phyloP scores from a whole-genome alignment of 2,888 invertebrate genomes.

The Girardia tigrina region DNA sequence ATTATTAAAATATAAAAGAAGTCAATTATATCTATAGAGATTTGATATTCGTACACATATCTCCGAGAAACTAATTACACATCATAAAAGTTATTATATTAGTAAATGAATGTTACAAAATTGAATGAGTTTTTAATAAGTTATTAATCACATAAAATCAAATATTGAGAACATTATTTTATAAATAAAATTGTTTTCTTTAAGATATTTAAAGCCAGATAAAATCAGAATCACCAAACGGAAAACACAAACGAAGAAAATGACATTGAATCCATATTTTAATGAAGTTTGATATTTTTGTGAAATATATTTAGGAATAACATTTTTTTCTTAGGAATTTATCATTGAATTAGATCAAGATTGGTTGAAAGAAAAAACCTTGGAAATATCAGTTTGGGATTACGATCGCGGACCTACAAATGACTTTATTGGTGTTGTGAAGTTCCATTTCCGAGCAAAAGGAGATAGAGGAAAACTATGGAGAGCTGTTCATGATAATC shows the following conservation, averaged over 20 bases:
- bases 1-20: too few relatives aligned
- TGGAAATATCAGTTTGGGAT: slow-evolving; percentile 30
- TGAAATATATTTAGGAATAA: neutral
- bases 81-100: too few relatives aligned
- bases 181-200: slow-evolving; percentile 21
- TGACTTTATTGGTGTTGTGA: slow-evolving; percentile 28
- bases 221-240: slow-evolving; percentile 63
- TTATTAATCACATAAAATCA: too few relatives aligned
- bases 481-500: neutral
- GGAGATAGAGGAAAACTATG: slow-evolving; percentile 25
- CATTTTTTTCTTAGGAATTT: neutral
- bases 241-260: slow-evolving; percentile 79
- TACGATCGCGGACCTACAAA: slow-evolving; percentile 15
- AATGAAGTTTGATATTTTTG: slow-evolving; percentile 62
- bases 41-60: too few relatives aligned
- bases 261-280: slow-evolving; percentile 78
- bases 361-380: neutral
- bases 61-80: too few relatives aligned
- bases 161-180: too few relatives aligned
- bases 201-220: slow-evolving; percentile 70
- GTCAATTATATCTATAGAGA: too few relatives aligned
- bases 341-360: neutral
- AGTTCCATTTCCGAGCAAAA: neutral
- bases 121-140: too few relatives aligned
- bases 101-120: too few relatives aligned